Conservation (phyloP, 1,140 invertebrate species). For the Cardiocondyla obscurior region DNA sequence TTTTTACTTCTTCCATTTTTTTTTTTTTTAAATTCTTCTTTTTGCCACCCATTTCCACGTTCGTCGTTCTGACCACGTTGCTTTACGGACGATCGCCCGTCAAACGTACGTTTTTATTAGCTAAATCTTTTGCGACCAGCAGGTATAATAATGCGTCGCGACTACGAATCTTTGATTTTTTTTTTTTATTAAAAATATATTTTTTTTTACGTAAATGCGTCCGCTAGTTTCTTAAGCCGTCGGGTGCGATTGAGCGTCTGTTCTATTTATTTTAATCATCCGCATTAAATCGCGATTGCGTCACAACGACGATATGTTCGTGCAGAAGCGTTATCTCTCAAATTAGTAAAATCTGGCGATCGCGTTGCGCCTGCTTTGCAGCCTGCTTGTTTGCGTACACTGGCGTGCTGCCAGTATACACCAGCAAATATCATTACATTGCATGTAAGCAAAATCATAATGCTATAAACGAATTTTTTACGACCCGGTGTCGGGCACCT, state of each 20-base stretch:
- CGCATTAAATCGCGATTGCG: neutral
- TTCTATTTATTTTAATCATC: neutral
- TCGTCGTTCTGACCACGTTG: conserved; percentile 65
- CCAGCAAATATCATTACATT: neutral
- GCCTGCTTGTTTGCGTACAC: neutral
- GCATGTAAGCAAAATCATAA: conserved; percentile 14
- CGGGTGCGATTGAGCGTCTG: neutral
- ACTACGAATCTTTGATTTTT: too few relatives aligned
- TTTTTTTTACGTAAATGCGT: conserved; percentile 39
- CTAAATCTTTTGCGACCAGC: conserved; percentile 62
- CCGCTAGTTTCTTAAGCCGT: neutral
- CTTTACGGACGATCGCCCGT: conserved; percentile 61
- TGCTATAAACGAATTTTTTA: conserved; percentile 42
- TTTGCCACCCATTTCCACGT: conserved; percentile 53
- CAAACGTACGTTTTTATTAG: conserved; percentile 64
- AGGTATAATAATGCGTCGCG: conserved; percentile 62
- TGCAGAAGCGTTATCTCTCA: neutral
- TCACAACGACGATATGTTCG: neutral
- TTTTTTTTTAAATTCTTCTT: conserved; percentile 15
- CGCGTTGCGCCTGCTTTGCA: neutral
- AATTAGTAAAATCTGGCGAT: neutral
- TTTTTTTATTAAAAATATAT: too few relatives aligned
- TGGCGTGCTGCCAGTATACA: neutral
- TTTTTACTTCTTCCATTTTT: conserved; percentile 41
- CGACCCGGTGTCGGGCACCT: conserved; percentile 1